Evolutionary conservation across 2,113 vertebrate species (phyloP).

Genomic region (Eublepharis macularius): DNA sequence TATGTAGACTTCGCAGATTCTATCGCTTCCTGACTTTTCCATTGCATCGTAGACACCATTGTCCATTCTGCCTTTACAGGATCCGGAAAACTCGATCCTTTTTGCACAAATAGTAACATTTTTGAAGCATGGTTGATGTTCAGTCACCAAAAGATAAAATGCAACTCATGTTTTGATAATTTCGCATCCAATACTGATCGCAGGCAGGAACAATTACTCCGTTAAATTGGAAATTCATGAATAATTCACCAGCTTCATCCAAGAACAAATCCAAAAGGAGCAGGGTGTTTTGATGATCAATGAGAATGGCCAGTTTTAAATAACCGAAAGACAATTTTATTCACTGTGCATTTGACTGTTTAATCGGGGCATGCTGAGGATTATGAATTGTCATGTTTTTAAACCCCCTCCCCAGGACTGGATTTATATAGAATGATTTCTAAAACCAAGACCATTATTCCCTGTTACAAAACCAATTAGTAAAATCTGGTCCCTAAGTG

Average conservation of each 20-base stretch:
- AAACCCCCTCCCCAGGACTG: background rate
- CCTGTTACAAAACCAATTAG: background rate
- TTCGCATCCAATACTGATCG: constrained; percentile 10
- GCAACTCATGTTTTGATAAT: constrained; percentile 20
- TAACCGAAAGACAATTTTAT: constrained; percentile 7
- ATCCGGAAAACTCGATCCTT: background rate
- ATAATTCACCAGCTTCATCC: constrained; percentile 26
- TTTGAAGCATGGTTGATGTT: background rate
- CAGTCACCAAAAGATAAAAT: constrained; percentile 12
- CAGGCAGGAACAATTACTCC: constrained; percentile 27
- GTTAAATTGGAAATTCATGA: constrained; percentile 27
- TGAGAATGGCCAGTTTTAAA: constrained; percentile 18
- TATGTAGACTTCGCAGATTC: background rate
- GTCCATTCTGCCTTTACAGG: background rate
- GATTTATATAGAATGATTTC: background rate
- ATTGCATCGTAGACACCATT: background rate
- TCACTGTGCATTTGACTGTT: constrained; percentile 2
- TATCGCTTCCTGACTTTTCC: background rate
- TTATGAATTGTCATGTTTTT: background rate
- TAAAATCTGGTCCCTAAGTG: background rate
- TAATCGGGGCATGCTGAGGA: background rate
- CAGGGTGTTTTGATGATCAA: constrained; percentile 15
- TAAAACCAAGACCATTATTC: background rate
- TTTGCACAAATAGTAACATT: background rate
- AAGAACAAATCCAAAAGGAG: constrained; percentile 7